These are phyloP conservation scores for Sepioteuthis lessoniana DNA, from an alignment of 2,888 invertebrate genomes.

Conservation along the genomic window DNA sequence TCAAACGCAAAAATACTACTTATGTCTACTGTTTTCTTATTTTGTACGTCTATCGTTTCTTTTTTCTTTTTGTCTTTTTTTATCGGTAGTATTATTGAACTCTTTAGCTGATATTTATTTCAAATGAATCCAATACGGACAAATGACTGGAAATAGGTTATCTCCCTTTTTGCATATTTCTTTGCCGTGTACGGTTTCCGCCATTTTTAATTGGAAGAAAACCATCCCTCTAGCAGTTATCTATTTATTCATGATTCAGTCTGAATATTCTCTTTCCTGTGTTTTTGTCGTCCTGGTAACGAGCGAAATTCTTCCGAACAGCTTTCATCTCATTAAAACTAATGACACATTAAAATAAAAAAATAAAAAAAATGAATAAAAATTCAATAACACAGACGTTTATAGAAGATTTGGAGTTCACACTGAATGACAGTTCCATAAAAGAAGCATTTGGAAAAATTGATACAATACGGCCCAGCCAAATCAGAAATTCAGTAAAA, in stretches of 20 bases:
- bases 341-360: not conserved
- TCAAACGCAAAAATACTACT: not conserved
- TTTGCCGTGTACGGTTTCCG: not conserved
- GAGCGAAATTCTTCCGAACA: not conserved
- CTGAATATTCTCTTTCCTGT: not conserved
- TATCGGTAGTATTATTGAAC: not conserved
- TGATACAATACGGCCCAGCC: not conserved
- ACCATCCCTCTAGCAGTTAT: not conserved
- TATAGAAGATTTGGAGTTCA: not conserved
- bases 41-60: no score
- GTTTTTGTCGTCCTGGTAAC: not conserved
- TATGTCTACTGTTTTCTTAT: not conserved
- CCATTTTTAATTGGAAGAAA: slow-evolving; percentile 9
- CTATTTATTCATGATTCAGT: not conserved
- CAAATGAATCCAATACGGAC: not conserved
- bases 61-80: no score
- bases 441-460: not conserved
- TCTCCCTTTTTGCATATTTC: not conserved
- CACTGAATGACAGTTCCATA: not conserved
- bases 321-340: slow-evolving; percentile 14
- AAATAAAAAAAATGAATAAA: no score
- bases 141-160: not conserved
- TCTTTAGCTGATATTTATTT: slow-evolving; percentile 7
- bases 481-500: not conserved
- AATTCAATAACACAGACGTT: not conserved